A percentile compares a stretch with the other conserved stretches of the same genome.
These are phyloP conservation scores for Craterocephalus amniculus DNA, from an alignment of 2,797 vertebrate genomes.

Conservation along the genomic window DNA sequence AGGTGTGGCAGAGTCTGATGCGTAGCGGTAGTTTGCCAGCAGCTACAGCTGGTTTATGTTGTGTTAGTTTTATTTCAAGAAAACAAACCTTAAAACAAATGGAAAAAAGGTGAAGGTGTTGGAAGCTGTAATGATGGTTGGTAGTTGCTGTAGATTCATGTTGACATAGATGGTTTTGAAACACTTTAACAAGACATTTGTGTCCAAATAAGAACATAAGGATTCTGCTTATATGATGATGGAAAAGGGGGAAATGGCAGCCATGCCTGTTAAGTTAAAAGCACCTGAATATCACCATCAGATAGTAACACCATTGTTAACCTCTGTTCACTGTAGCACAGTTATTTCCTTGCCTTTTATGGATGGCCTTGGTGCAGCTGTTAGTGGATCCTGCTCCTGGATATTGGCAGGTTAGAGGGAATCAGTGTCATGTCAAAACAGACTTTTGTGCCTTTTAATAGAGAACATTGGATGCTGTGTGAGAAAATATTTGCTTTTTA, in stretches of 20 bases:
- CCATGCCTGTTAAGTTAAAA: constrained; percentile 25
- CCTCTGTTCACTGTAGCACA: not conserved
- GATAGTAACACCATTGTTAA: constrained; percentile 9
- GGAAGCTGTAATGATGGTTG: not conserved
- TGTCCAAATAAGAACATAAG: constrained; percentile 59
- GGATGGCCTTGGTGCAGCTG: not conserved
- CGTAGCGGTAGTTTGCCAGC: constrained; percentile 4
- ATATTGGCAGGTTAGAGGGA: constrained; percentile 31
- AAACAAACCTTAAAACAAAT: not conserved
- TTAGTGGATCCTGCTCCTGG: constrained; percentile 11
- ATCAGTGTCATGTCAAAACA: constrained; percentile 9
- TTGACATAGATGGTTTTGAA: constrained; percentile 4
- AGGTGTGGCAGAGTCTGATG: constrained; percentile 7
- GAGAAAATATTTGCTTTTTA: constrained; percentile 26
- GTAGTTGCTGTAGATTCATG: not conserved
- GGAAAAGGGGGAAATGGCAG: constrained; percentile 25
- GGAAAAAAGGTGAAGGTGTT: not conserved
- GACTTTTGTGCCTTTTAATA: constrained; percentile 23
- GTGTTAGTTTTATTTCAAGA: not conserved
- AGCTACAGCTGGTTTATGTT: not conserved
- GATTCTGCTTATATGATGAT: constrained; percentile 6
- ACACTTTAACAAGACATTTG: not conserved
- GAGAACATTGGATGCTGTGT: constrained; percentile 34
- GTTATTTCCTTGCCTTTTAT: constrained; percentile 52
- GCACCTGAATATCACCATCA: not conserved